phyloP scores from a whole-genome alignment of 2,113 vertebrate genomes.

The Peromyscus maniculatus region DNA sequence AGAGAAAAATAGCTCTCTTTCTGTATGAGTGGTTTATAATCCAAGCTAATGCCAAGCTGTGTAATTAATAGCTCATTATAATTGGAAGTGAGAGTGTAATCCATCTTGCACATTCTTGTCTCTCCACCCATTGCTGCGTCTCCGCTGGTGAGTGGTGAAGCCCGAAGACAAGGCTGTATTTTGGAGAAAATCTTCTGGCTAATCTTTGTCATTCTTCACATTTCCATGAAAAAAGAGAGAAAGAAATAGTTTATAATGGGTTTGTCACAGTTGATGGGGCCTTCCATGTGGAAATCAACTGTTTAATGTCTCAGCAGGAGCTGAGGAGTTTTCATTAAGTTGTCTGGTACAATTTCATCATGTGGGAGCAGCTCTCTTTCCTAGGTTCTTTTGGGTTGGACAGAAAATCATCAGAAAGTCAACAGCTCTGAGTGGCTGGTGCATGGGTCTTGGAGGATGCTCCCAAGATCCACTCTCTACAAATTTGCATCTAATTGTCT shows the following conservation, averaged over 20 bases:
- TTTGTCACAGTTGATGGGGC: slow-evolving; percentile 66
- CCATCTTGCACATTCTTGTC: neutral
- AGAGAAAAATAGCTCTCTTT: neutral
- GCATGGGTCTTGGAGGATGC: rapidly evolving
- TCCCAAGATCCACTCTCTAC: rapidly evolving
- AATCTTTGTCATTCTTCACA: slow-evolving; percentile 61
- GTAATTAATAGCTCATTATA: neutral
- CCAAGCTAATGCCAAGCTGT: neutral
- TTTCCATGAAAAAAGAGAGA: slow-evolving; percentile 20
- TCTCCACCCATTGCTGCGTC: rapidly evolving
- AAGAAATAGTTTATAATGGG: slow-evolving; percentile 64
- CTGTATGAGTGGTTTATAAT: rapidly evolving
- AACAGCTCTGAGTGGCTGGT: rapidly evolving
- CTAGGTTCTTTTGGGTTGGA: neutral
- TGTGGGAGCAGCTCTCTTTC: neutral
- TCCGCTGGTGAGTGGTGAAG: neutral
- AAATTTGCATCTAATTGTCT: rapidly evolving
- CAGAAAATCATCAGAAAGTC: neutral
- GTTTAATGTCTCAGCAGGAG: slow-evolving; percentile 77
- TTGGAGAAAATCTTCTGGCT: neutral
- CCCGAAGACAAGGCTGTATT: neutral
- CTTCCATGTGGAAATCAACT: slow-evolving; percentile 82
- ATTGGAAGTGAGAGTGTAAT: neutral
- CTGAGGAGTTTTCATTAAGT: slow-evolving; percentile 75
- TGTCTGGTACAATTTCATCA: slow-evolving; percentile 83